phyloP scores from a whole-genome alignment of 2,797 vertebrate genomes.

The Labeo calbasu region DNA sequence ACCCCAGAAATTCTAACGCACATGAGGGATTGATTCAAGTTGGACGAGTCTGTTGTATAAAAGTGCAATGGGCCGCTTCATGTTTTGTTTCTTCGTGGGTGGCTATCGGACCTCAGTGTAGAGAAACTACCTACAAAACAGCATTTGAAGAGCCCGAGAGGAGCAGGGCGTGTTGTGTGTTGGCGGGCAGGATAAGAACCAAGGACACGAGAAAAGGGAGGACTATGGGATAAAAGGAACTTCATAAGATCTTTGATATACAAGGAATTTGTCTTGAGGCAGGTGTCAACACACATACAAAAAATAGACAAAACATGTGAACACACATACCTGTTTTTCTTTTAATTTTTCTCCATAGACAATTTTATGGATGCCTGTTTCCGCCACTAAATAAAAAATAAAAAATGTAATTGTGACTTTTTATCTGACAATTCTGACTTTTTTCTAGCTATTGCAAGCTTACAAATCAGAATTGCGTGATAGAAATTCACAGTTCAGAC shows the following conservation, averaged over 20 bases:
- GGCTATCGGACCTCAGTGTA: conserved; percentile 11
- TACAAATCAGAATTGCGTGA: too few species aligned
- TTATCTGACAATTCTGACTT: too few species aligned
- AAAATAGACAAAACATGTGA: conserved; percentile 13
- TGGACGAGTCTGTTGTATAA: conserved; percentile 9
- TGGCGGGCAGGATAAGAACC: conserved; percentile 3
- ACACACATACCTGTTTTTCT: background rate
- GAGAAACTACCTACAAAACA: conserved; percentile 8
- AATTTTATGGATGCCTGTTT: too few species aligned
- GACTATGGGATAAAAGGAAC: background rate
- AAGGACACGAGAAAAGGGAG: conserved; percentile 2
- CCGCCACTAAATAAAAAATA: too few species aligned
- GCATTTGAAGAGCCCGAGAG: conserved; percentile 6
- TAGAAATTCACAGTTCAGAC: too few species aligned
- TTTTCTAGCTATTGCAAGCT: too few species aligned
- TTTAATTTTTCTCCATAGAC: too few species aligned
- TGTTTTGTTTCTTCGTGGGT: conserved; percentile 39
- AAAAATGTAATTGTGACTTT: too few species aligned
- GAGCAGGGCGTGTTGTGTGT: conserved; percentile 9
- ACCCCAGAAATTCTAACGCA: background rate
- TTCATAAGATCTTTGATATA: conserved; percentile 12
- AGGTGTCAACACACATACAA: background rate
- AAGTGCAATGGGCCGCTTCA: conserved; percentile 29
- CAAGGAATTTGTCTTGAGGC: conserved; percentile 26
- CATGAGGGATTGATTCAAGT: conserved; percentile 15